Evolutionary conservation across 1,140 invertebrate species (phyloP).

Genomic region (Ceratosolen solmsi): DNA sequence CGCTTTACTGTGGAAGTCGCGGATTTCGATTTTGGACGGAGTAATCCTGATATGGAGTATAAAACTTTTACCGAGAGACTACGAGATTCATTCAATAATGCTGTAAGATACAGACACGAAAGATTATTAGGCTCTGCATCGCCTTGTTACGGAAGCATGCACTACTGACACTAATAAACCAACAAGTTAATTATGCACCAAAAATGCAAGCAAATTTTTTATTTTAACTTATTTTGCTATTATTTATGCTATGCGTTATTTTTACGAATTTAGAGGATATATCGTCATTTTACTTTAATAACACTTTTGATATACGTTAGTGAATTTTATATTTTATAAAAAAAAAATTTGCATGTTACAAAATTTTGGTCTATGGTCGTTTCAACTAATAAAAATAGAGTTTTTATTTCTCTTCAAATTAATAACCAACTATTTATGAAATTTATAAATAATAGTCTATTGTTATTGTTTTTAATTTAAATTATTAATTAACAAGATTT

Average conservation of each 20-base stretch:
- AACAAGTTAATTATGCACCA: constrained; percentile 20
- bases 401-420: too few relatives aligned
- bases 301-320: neutral
- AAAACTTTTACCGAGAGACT: constrained; percentile 88
- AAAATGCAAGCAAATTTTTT: constrained; percentile 48
- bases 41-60: constrained; percentile 84
- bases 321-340: too few relatives aligned
- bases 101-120: constrained; percentile 68
- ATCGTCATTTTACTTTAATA: neutral
- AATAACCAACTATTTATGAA: too few relatives aligned
- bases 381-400: too few relatives aligned
- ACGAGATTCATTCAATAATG: constrained; percentile 82
- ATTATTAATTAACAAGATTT: too few relatives aligned
- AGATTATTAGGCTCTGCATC: constrained; percentile 59
- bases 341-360: neutral
- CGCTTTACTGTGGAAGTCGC: constrained; percentile 88
- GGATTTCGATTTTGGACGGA: constrained; percentile 89
- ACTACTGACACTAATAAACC: constrained; percentile 50
- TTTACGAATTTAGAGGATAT: neutral
- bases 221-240: constrained; percentile 6
- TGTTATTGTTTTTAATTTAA: too few relatives aligned
- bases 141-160: constrained; percentile 71
- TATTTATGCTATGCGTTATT: neutral
- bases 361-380: neutral
- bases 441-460: too few relatives aligned